Evolutionary conservation across 1,140 invertebrate genomes (phyloP), one percentile per base, ranked within the genome.

Genomic region (Diploscapter pachys): DNA sequence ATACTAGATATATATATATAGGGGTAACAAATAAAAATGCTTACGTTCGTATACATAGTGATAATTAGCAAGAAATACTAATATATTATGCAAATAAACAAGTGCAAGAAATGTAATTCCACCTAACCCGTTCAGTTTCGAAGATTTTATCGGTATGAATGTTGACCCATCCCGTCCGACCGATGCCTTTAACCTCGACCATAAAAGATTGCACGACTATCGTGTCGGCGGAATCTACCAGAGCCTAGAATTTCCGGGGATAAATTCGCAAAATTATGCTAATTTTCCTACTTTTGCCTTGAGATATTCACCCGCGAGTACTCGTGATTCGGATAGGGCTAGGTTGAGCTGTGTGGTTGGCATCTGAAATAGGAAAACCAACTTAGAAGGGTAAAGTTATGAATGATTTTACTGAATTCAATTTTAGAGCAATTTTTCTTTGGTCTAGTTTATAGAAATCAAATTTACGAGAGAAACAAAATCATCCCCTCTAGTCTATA

Each of bases 91-190:
- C 31, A 31, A 31, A 31, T 31, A 31, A 31, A 31, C 31, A 31
- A 31, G 31, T 31, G 31, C 31, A 31, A 31, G 31, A 31, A 31
- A 31, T 31, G 31, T 31, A 31, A 31, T 31, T 31, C 31, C 31
- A 31, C 54, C 74, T 65, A 52, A 85, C 82, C 65, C 79, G 77
- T 65, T 83, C 82, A 11, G 80, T 84, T 61, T 83, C 82, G 65
- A 85, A 83, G 11, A 83, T 83, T 68, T 83, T 83, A 61, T 83
- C 82, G 2, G 81, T 83, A 70, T 82, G 80, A 51, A 83, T 82
- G 61, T 83, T 84, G 1, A 85, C 80, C 82, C 82, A 83, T 57
- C 80, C 80, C 48, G 84, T 84, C 13, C 76, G 72, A 11, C 79
- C 84, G 6, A 78, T 64, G 59, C 82, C 82, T 50, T 80, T 64